phyloP scores from a whole-genome alignment of 2,113 vertebrate species.

The Aphyosemion australe region DNA sequence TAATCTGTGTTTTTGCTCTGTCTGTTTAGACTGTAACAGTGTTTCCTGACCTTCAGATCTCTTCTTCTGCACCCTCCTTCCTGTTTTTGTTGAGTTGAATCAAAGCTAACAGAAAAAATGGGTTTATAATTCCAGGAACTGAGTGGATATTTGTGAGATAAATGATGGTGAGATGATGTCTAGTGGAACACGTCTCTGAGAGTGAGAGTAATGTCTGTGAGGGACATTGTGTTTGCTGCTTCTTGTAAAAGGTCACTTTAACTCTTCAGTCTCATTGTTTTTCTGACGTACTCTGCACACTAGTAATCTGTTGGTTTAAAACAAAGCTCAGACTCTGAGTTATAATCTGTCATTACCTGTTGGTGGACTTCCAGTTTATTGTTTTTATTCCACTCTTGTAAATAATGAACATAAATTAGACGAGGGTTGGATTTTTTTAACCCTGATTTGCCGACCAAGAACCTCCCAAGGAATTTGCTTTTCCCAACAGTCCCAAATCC shows the following conservation, averaged over 20 bases:
- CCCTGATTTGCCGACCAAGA: conserved; percentile 50
- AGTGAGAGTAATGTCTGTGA: conserved; percentile 68
- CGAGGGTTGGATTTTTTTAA: conserved; percentile 70
- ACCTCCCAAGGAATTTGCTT: not conserved
- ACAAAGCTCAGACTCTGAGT: conserved; percentile 44
- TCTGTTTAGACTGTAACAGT: conserved; percentile 66
- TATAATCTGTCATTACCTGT: conserved; percentile 46
- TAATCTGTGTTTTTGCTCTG: conserved; percentile 57
- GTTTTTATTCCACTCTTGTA: conserved; percentile 75
- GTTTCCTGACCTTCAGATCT: conserved; percentile 52
- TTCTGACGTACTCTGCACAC: conserved; percentile 58
- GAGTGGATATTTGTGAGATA: conserved; percentile 60
- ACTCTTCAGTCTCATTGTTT: conserved; percentile 73
- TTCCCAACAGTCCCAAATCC: conserved; percentile 41
- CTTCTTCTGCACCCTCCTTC: conserved; percentile 49
- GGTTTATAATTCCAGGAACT: conserved; percentile 50
- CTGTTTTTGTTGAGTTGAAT: conserved; percentile 52
- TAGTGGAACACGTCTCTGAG: conserved; percentile 64
- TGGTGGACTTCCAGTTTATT: conserved; percentile 45
- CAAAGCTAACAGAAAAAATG: conserved; percentile 53
- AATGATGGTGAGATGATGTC: conserved; percentile 61
- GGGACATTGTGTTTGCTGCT: conserved; percentile 80
- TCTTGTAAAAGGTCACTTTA: conserved; percentile 83
- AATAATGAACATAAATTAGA: conserved; percentile 76
- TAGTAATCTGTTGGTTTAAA: conserved; percentile 50